Evolutionary conservation across 2,113 vertebrate genomes (phyloP), one percentile per base, ranked within the genome.

Genomic region (Ictidomys tridecemlineatus): DNA sequence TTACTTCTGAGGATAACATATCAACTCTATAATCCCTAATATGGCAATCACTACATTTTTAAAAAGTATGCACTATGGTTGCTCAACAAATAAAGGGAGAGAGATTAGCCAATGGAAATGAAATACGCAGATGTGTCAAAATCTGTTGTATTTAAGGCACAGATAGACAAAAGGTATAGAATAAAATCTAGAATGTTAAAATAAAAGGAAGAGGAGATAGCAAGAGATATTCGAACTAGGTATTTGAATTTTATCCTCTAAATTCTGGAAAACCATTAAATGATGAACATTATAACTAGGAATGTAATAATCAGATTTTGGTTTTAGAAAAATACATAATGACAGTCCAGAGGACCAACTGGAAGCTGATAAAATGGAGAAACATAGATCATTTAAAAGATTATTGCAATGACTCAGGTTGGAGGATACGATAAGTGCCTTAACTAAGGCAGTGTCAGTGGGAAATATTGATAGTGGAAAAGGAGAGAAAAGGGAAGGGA

Each of bases 1-100:
- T 48, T 93, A 37, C 34, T 90, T 96, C 37, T 92, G 51, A 83
- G 70, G n/a, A 63, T 53, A 90, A 78, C 34, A 42, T 87, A 51
- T 16, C 26, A 37, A 88, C 39, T 65, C 39, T 65, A 85, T 42
- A 22, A 16, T 18, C 51, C 72, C 91, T 77, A 88, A 37, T 87
- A 76, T 73, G 8, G 24, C 42, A 78, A 61, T 24, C 16, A 28
- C 11, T 82, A 28, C 45, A 2, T 78, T 58, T 70, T 77, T 85
- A 42, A 92, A 89, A 85, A 6, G 26, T 67, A 9, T 88, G 18
- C 8, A 6, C 34, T 61, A 37, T 11, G 18, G 17, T 82, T 91
- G 65, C n/a, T 85, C 30, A 28, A 69, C n/a, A 86, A 76, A 83
- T 45, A 90, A 56, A 8, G 7, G 37, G 73, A 56, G 9, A 94